Conservation (phyloP, 2,797 vertebrate species). For the Microtus californicus region DNA sequence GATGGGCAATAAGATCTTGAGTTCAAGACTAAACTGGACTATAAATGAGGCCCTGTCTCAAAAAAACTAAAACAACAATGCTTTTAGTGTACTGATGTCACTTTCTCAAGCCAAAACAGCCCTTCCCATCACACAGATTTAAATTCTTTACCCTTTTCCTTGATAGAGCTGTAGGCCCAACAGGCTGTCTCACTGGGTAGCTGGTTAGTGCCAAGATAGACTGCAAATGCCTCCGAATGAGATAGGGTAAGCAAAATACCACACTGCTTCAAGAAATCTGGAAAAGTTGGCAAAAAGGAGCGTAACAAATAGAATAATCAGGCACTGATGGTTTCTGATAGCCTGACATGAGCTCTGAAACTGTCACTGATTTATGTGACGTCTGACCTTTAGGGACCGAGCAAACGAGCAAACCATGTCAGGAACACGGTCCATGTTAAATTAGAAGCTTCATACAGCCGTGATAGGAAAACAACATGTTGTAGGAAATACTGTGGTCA, state of each 20-base stretch:
- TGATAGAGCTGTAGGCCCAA: not conserved
- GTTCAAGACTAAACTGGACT: not conserved
- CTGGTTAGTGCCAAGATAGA: not conserved
- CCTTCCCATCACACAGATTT: not conserved
- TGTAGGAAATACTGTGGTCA: not conserved
- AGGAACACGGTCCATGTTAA: conserved; percentile 30
- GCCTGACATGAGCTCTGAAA: not conserved
- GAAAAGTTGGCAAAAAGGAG: not conserved
- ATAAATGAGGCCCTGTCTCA: not conserved
- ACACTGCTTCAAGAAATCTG: not conserved
- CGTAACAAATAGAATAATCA: not conserved
- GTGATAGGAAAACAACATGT: not conserved
- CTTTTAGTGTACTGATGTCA: not conserved
- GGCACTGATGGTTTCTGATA: not conserved
- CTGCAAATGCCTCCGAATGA: not conserved
- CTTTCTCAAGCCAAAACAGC: not conserved
- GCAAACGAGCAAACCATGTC: conserved; percentile 50
- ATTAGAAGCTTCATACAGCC: not conserved
- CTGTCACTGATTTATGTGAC: conserved; percentile 28
- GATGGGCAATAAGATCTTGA: not conserved
- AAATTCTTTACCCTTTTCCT: not conserved
- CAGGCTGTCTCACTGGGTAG: not conserved
- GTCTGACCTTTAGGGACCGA: conserved; percentile 34
- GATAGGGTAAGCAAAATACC: not conserved
- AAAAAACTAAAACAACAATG: not conserved